These are phyloP conservation scores for Glaucomys volans DNA, from an alignment of 2,113 vertebrate genomes.

Conservation along the genomic window DNA sequence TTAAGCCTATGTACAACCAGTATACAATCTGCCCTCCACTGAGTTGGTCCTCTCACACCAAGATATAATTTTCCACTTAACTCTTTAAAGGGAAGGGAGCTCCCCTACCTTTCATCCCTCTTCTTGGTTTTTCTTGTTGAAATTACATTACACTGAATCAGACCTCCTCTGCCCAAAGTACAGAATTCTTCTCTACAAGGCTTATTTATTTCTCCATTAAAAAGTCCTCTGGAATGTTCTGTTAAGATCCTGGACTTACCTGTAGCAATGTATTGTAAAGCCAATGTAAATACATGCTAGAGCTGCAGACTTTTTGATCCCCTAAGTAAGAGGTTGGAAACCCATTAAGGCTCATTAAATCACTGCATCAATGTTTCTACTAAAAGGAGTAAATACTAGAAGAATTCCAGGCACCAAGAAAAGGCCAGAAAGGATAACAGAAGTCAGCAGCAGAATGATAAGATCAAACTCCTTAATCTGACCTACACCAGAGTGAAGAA, in stretches of 20 bases:
- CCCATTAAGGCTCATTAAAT: not conserved
- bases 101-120: not conserved
- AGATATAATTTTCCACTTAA: not conserved
- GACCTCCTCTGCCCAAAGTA: not conserved
- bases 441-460: not conserved
- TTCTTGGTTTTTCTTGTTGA: not conserved
- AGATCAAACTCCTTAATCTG: conserved; percentile 13
- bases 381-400: not conserved
- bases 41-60: not conserved
- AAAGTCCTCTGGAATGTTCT: not conserved
- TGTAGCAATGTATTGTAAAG: not conserved
- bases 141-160: not conserved
- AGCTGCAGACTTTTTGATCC: not conserved
- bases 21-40: not conserved
- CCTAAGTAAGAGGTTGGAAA: not conserved
- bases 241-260: not conserved
- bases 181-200: not conserved
- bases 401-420: not conserved
- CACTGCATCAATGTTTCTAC: not conserved
- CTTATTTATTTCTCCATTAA: not conserved
- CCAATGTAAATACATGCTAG: not conserved
- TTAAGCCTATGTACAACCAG: not conserved
- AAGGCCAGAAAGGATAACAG: not conserved
- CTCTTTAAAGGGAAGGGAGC: not conserved
- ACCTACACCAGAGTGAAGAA: conserved; percentile 31